Conservation (phyloP, 2,113 vertebrate species). For the Bolborhynchus lineola region DNA sequence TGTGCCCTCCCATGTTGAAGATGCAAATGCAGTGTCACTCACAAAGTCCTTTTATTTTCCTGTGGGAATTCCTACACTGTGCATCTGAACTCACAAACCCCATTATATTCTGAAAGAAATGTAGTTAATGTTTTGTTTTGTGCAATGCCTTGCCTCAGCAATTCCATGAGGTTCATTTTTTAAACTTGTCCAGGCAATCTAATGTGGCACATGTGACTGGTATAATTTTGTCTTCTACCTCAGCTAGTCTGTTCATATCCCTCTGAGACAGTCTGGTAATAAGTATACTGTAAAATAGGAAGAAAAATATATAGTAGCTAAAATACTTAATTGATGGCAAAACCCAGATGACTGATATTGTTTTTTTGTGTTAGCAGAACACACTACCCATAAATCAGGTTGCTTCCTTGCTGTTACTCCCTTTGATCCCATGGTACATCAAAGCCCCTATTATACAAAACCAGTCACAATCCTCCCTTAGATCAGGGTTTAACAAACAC, state of each 20-base stretch:
- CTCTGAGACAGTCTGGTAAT: background rate
- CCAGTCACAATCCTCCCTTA: background rate
- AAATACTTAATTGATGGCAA: slow-evolving; percentile 1
- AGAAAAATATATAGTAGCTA: background rate
- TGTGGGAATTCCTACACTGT: background rate
- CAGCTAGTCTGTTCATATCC: background rate
- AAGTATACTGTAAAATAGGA: background rate
- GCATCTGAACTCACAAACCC: rapidly evolving
- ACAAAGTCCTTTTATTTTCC: background rate
- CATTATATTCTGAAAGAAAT: background rate
- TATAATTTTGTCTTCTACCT: background rate
- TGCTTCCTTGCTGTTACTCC: background rate
- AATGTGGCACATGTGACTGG: background rate
- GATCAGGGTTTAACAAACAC: background rate
- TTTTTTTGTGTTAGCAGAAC: background rate
- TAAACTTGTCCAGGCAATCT: background rate
- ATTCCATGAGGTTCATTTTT: background rate
- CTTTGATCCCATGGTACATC: background rate
- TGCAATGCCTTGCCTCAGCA: background rate
- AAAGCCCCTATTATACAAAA: background rate
- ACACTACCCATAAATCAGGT: background rate
- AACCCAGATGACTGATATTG: background rate
- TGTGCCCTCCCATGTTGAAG: background rate
- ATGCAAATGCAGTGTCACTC: background rate
- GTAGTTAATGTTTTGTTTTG: background rate